Conservation (phyloP, 2,888 invertebrate species). For the Drosophila monieri region DNA sequence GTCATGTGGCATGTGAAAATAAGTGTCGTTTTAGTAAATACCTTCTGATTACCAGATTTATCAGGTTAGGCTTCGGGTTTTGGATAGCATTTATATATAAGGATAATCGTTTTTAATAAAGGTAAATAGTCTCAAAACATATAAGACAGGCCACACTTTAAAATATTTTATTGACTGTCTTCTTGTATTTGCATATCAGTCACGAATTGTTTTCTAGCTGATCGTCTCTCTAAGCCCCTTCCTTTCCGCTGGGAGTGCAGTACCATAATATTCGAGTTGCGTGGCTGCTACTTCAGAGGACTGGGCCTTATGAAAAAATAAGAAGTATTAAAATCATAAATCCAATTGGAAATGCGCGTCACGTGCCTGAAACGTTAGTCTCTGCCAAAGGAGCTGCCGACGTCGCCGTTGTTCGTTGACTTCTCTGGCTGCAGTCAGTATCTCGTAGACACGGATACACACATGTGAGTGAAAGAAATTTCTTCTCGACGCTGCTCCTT, state of each 20-base stretch:
- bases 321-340: conserved; percentile 81
- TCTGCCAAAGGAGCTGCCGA: conserved; percentile 64
- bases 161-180: neutral
- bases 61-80: conserved; percentile 2
- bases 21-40: neutral
- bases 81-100: neutral
- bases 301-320: conserved; percentile 77
- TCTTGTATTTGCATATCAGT: conserved; percentile 25
- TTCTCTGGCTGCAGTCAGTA: conserved; percentile 57
- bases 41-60: no score
- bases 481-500: conserved; percentile 4
- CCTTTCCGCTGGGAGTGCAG: conserved; percentile 37
- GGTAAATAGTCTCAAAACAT: neutral
- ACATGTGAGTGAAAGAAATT: conserved; percentile 18
- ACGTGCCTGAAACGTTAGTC: conserved; percentile 80
- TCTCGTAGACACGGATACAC: conserved; percentile 31
- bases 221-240: conserved; percentile 21
- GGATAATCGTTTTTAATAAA: neutral
- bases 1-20: conserved; percentile 31
- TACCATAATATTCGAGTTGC: conserved; percentile 63
- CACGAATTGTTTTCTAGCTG: conserved; percentile 35
- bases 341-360: conserved; percentile 80
- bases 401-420: conserved; percentile 32
- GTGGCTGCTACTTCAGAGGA: conserved; percentile 40
- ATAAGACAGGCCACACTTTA: neutral